Base-by-base conservation (phyloP, 2,888 invertebrate genomes). In the Conistra vaccinii region DNA sequence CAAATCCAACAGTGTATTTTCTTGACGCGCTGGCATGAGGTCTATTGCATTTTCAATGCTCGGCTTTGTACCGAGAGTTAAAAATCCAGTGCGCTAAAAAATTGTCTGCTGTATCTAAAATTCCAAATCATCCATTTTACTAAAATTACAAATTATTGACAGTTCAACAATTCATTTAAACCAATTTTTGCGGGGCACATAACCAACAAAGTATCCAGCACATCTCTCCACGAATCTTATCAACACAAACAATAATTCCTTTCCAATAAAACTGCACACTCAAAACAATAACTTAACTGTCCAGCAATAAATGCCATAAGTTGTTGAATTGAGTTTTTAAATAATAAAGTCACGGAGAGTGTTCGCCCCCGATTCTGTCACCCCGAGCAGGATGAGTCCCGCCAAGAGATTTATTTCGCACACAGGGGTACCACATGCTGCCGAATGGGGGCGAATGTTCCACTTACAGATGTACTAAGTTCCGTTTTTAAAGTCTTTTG, bases 311-410 rank as follows among this genome's bases (percentile, higher is more conserved):
- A 82, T 78, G 68, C 72, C 67, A 45, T 80, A 85, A 86, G 73
- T 86, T 83, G 68, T 69, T 76, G 74, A 80, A 84, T 85, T 80
- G 77, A 81, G 84, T 85, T 85, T 87, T 89, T 84, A 83, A 87
- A 87, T 88, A 85, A 87, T 87, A 87, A 91, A 90, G 87, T 88
- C 74, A 77, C 69, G 69, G 71, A 80, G 91, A 92, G 91, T 92
- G 92, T 86, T 85, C 88, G 70, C 80, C 68, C 67, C 83, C 86
- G 92, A 92, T 93, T 93, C 92, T 92, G 92, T 92, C 92, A 89
- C 85, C 82, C 80, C 74, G 76, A 42, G 48, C 79, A 80, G 90
- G 89, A 90, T 90, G 90, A 91, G 87, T 84, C 85, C 72, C 83
- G 77, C 85, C 81, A 89, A 82, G 87, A 90, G 92, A 92, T 92